Base-by-base conservation (phyloP, 2,113 vertebrate species). In the Perca schrenkii region DNA sequence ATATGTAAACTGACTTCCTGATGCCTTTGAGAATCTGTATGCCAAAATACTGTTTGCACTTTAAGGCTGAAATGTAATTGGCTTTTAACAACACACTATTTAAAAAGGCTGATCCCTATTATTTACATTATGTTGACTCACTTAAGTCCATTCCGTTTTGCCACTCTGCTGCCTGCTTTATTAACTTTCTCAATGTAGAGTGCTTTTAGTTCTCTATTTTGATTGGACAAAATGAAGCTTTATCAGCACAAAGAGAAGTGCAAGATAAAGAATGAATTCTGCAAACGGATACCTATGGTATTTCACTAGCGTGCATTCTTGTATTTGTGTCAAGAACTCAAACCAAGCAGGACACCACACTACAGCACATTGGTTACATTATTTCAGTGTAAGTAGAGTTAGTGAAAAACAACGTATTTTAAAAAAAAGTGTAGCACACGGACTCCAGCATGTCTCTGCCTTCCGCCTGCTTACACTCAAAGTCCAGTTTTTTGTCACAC, bases 1-100 rank as follows among this genome's bases (percentile, higher is more conserved):
- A 25, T 66, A 61, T 68, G 31, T 40, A 46, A 67, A 61, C n/a
- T 62, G 53, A 52, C 19, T 46, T 15, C 25, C n/a, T 47, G 52
- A 58, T 79, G 61, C 79, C 62, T 80, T 80, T 66, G 22, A 19
- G 5, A 64, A 49, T 47, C 25, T 82, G 3, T 21, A 46, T 61
- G 56, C 19, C 49, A 46, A 56, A 5, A 17, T 47, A 40, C 25
- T 66, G 40, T 66, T 82, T 80, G 73, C 53, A 80, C 67, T 58
- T 86, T 69, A 15, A 17, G 17, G 40, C 46, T 56, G 21, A 28
- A 57, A 34, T 49, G n/a, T 52, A 22, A 65, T 6, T 10, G 36
- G 8, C 53, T 28, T 65, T 50, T 25, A 69, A 70, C 46, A 36
- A 13, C 36, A 19, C 4, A 31, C 70, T 46, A 25, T 67, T 77